These are phyloP conservation scores for Patella pellucida DNA, from an alignment of 2,888 invertebrate species.

Conservation along the genomic window DNA sequence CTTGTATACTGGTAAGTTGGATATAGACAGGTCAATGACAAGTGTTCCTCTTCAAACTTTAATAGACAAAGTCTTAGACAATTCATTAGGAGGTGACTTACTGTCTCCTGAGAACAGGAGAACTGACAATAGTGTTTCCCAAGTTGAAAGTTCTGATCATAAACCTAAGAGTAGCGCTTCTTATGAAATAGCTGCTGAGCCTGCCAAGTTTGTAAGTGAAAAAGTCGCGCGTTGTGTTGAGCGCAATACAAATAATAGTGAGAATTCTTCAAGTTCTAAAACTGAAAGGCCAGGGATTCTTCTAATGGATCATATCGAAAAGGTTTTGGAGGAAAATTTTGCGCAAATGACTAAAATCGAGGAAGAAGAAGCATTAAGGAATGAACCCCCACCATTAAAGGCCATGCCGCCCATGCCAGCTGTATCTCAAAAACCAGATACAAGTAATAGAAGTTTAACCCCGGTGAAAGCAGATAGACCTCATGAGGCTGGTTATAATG, in stretches of 20 bases:
- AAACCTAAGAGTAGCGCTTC: conserved; percentile 1
- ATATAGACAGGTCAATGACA: neutral
- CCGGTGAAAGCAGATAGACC: neutral
- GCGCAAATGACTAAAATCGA: conserved; percentile 33
- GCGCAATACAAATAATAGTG: neutral
- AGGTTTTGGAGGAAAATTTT: conserved; percentile 53
- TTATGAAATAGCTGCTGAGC: conserved; percentile 16
- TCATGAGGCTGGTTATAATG: neutral
- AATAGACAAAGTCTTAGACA: conserved; percentile 59
- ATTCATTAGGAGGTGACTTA: conserved; percentile 42
- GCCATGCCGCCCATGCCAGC: neutral
- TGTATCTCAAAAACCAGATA: neutral
- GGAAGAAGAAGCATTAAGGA: conserved; percentile 15
- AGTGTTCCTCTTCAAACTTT: conserved; percentile 46
- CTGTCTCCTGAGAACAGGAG: conserved; percentile 22
- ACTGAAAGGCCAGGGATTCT: conserved; percentile 18
- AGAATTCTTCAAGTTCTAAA: neutral
- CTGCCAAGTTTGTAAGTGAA: neutral
- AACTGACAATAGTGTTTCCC: conserved; percentile 25
- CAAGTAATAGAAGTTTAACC: neutral
- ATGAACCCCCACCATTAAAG: conserved; percentile 13
- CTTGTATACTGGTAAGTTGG: too few relatives aligned
- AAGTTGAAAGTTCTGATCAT: conserved; percentile 16
- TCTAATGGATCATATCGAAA: conserved; percentile 58
- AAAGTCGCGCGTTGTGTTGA: neutral